phyloP scores from a whole-genome alignment of 1,140 invertebrate species.

The Centruroides sculpturatus region DNA sequence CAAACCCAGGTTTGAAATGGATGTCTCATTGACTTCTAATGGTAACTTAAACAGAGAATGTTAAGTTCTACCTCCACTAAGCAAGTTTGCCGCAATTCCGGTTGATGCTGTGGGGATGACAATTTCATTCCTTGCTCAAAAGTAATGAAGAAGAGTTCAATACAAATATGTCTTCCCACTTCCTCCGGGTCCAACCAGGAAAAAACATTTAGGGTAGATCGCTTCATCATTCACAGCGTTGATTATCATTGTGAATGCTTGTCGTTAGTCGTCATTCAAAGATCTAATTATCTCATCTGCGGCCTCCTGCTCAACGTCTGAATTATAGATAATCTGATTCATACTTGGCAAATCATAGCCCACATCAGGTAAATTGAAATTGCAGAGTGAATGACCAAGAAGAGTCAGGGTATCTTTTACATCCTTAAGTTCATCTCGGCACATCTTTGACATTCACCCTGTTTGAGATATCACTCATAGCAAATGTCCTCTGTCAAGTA shows the following conservation, averaged over 20 bases:
- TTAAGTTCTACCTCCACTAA: neutral
- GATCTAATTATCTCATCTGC: too few relatives aligned
- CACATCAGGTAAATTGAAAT: neutral
- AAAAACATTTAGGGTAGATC: neutral
- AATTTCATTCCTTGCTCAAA: neutral
- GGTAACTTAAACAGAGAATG: constrained; percentile 5
- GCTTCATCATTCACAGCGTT: neutral
- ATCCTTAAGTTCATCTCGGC: neutral
- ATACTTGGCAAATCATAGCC: neutral
- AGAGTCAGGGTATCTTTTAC: neutral
- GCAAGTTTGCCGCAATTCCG: constrained; percentile 3
- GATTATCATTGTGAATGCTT: neutral
- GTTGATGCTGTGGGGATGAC: neutral
- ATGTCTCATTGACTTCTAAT: neutral
- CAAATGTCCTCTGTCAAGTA: neutral
- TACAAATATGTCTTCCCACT: constrained; percentile 4
- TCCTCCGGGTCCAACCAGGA: too few relatives aligned
- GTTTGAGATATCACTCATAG: too few relatives aligned
- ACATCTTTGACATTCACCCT: too few relatives aligned
- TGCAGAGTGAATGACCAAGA: neutral
- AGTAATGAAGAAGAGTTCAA: neutral
- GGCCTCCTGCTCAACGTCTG: too few relatives aligned
- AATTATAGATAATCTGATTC: too few relatives aligned
- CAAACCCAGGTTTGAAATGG: neutral
- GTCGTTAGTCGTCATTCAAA: neutral